Evolutionary conservation across 2,113 vertebrate species (phyloP).

Genomic region (Parotia lawesii): DNA sequence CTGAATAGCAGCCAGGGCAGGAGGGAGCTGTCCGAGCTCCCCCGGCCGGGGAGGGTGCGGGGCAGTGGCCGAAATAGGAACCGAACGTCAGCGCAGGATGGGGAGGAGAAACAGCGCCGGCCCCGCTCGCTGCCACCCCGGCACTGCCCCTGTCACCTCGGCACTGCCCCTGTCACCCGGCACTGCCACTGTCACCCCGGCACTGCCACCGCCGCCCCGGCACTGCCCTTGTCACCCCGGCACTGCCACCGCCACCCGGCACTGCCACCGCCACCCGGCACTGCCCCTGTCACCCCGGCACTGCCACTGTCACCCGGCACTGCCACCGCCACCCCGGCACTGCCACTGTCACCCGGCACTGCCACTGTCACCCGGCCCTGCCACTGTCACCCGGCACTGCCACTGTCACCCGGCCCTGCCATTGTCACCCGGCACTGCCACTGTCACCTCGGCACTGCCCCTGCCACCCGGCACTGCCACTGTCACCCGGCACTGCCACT

Average conservation of each 20-base stretch:
- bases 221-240: neutral
- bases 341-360: neutral
- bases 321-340: neutral
- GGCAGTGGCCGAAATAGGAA: neutral
- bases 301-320: neutral
- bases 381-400: neutral
- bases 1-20: neutral
- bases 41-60: neutral
- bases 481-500: no score
- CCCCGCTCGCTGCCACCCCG: neutral
- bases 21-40: neutral
- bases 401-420: no score
- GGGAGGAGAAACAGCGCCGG: neutral
- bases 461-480: no score
- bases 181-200: neutral
- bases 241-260: no score
- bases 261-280: no score
- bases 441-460: neutral
- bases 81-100: rapidly evolving
- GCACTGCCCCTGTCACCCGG: neutral
- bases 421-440: no score
- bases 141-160: neutral
- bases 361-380: no score
- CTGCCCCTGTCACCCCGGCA: no score
- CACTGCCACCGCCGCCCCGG: neutral